A percentile compares a stretch with the other conserved stretches of the same genome.
Evolutionary conservation across 1,140 invertebrate genomes (phyloP).

Genomic region (Hyles vespertilio): DNA sequence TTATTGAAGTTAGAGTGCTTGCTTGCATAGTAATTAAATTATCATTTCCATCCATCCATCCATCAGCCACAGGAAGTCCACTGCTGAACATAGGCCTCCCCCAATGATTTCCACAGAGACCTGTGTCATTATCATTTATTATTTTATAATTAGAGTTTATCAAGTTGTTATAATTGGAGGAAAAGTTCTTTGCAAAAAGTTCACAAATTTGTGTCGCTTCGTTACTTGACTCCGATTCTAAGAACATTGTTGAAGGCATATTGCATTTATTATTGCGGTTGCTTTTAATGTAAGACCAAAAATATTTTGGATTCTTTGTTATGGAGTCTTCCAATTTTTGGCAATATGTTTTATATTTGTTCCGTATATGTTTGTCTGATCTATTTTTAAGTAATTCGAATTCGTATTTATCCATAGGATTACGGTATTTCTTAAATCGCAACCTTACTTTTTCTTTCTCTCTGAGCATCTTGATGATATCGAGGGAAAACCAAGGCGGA

Average conservation of each 20-base stretch:
- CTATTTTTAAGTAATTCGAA: not conserved
- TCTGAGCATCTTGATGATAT: not conserved
- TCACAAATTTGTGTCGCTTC: constrained; percentile 9
- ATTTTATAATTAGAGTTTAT: constrained; percentile 1
- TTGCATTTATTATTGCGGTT: not conserved
- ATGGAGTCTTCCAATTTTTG: constrained; percentile 7
- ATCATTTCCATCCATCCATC: too few relatives aligned
- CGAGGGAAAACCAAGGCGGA: not conserved
- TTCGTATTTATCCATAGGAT: not conserved
- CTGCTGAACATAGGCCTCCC: too few relatives aligned
- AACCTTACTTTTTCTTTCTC: not conserved
- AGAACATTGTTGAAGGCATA: constrained; percentile 5
- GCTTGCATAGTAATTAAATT: too few relatives aligned
- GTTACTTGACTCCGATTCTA: not conserved
- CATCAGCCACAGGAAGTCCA: too few relatives aligned
- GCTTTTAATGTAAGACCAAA: constrained; percentile 20
- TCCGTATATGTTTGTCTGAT: not conserved
- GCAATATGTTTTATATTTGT: constrained; percentile 12
- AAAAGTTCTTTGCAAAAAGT: constrained; percentile 13
- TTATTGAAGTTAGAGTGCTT: not conserved
- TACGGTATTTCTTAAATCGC: not conserved
- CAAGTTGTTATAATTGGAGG: not conserved
- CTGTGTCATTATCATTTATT: too few relatives aligned
- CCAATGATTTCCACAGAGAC: too few relatives aligned
- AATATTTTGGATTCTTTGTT: constrained; percentile 15